These are phyloP conservation scores for Scolanthus callimorphus DNA, from an alignment of 92 coral and sea anemone species.

Conservation along the genomic window DNA sequence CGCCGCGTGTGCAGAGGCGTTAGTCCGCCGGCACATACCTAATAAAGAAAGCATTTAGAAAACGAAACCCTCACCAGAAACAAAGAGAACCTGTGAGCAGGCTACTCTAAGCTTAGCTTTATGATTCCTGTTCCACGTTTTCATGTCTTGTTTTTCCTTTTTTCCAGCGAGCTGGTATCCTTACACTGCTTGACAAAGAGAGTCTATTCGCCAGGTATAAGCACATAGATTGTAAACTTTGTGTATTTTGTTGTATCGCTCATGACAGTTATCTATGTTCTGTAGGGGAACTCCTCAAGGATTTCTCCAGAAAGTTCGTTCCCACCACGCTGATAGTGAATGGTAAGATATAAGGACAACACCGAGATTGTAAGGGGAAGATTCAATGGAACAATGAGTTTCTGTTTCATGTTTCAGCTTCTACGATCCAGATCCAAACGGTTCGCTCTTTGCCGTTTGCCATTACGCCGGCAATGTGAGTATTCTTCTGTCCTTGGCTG, in stretches of 20 bases:
- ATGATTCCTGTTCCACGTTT: too few relatives aligned
- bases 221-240: too few relatives aligned
- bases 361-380: background rate
- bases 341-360: constrained; percentile 36
- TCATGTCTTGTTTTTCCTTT: background rate
- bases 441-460: constrained; percentile 72
- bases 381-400: too few relatives aligned
- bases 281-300: constrained; percentile 65
- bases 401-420: too few relatives aligned
- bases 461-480: constrained; percentile 80
- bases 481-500: background rate
- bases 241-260: too few relatives aligned
- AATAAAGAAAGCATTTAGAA: too few relatives aligned
- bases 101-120: too few relatives aligned
- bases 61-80: too few relatives aligned
- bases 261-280: too few relatives aligned
- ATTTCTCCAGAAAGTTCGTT: constrained; percentile 58
- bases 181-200: constrained; percentile 80
- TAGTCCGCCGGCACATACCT: too few relatives aligned
- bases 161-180: constrained; percentile 73
- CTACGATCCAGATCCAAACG: constrained; percentile 66
- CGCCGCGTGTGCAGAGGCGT: too few relatives aligned
- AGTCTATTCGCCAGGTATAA: constrained; percentile 61
- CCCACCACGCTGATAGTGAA: constrained; percentile 68
- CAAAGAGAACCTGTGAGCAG: too few relatives aligned